Percentiles rank a stretch among this genome's conserved stretches.
Conservation (phyloP, 2,113 vertebrate genomes). For the human (Homo sapiens) region DNA sequence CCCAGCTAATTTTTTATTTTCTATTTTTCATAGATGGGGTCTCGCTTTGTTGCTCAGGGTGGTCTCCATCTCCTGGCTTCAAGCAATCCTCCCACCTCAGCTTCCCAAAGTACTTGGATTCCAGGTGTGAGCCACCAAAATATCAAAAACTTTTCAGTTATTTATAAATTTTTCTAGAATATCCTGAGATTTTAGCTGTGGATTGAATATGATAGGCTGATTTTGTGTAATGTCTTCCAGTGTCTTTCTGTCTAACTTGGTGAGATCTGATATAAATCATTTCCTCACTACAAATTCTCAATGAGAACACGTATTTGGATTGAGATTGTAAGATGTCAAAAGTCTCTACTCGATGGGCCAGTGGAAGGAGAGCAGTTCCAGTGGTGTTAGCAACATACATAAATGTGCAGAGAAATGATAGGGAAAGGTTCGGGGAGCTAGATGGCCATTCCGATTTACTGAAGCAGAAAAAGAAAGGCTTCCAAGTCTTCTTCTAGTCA, state of each 20-base stretch:
- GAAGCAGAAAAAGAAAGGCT: background rate
- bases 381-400: background rate
- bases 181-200: background rate
- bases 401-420: background rate
- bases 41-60: too few species aligned
- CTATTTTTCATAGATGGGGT: too few species aligned
- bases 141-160: background rate
- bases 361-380: too few species aligned
- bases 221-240: background rate
- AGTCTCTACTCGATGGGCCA: background rate
- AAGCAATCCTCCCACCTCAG: too few species aligned
- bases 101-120: too few species aligned
- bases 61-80: too few species aligned
- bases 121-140: background rate
- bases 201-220: rapidly evolving
- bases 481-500: background rate
- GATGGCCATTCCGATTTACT: background rate
- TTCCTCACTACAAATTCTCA: background rate
- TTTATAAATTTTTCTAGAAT: background rate
- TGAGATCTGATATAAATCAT: background rate
- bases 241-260: background rate
- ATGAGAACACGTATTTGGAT: background rate
- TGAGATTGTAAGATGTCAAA: background rate
- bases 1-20: too few species aligned
- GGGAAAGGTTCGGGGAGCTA: background rate